These are phyloP conservation scores for Biston betularia DNA, from an alignment of 2,888 invertebrate species.

Conservation along the genomic window DNA sequence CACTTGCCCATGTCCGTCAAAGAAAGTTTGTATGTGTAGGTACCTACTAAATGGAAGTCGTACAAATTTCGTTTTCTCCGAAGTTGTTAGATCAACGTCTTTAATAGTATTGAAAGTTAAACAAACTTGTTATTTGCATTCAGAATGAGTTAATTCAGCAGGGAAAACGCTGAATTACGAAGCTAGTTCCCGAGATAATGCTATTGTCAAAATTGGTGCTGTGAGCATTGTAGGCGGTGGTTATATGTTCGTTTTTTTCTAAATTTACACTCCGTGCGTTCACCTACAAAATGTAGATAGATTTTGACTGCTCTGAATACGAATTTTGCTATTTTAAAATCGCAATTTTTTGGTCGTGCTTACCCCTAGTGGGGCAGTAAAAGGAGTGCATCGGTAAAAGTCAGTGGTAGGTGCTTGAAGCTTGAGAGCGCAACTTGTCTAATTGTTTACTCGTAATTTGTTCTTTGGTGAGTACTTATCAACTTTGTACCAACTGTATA, in stretches of 20 bases:
- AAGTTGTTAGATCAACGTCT: neutral
- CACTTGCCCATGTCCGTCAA: slow-evolving; percentile 12
- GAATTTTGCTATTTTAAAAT: slow-evolving; percentile 50
- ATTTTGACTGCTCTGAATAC: slow-evolving; percentile 56
- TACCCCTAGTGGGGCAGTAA: slow-evolving; percentile 20
- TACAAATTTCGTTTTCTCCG: slow-evolving; percentile 1
- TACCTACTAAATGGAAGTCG: slow-evolving; percentile 1
- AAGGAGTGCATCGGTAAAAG: slow-evolving; percentile 24
- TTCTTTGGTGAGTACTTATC: slow-evolving; percentile 6
- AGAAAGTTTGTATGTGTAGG: slow-evolving; percentile 18
- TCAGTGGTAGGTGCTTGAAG: slow-evolving; percentile 1
- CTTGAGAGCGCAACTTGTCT: slow-evolving; percentile 1
- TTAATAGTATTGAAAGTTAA: neutral
- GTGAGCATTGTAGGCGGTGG: slow-evolving; percentile 15
- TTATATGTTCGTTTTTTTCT: slow-evolving; percentile 47
- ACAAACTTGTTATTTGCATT: slow-evolving; percentile 1
- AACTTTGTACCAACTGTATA: neutral
- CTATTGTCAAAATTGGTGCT: slow-evolving; percentile 19
- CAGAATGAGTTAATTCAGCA: neutral
- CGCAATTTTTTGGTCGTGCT: slow-evolving; percentile 18
- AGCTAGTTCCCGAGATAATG: neutral
- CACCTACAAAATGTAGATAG: slow-evolving; percentile 55
- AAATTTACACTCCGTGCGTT: slow-evolving; percentile 63
- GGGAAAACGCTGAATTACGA: slow-evolving; percentile 5
- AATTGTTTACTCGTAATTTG: slow-evolving; percentile 10